Conservation (phyloP, 2,113 vertebrate species). For the Corynorhinus townsendii region DNA sequence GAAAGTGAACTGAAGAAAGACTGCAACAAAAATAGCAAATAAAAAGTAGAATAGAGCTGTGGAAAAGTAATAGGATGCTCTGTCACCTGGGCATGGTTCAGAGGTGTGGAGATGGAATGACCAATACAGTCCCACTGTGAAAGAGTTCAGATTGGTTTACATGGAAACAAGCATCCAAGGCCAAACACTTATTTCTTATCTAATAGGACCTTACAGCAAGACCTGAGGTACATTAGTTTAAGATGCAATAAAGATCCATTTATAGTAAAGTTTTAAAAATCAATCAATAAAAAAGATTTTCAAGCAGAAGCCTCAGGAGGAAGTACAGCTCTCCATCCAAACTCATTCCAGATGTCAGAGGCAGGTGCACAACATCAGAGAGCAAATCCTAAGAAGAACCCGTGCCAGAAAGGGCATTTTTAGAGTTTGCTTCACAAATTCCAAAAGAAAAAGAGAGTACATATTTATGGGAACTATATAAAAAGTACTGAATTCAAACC, state of each 20-base stretch:
- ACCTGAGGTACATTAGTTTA: not conserved
- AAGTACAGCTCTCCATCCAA: not conserved
- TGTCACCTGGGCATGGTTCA: not conserved
- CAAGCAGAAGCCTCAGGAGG: not conserved
- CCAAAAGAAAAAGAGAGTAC: not conserved
- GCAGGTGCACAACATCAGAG: not conserved
- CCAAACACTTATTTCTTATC: not conserved
- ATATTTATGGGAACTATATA: not conserved
- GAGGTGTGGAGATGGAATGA: not conserved
- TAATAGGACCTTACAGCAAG: not conserved
- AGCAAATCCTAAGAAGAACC: not conserved
- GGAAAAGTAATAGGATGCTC: not conserved
- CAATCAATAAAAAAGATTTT: not conserved
- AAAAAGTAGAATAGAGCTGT: constrained; percentile 17
- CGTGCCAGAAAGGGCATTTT: constrained; percentile 5
- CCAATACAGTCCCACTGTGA: not conserved
- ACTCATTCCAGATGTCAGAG: not conserved
- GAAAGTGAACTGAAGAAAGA: not conserved
- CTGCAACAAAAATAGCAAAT: not conserved
- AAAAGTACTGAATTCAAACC: not conserved
- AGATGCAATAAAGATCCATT: not conserved
- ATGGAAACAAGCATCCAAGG: not conserved
- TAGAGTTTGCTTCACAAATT: not conserved
- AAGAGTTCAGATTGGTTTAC: not conserved
- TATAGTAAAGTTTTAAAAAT: not conserved